phyloP scores from a whole-genome alignment of 1,140 invertebrate species.

The Cardiocondyla obscurior region DNA sequence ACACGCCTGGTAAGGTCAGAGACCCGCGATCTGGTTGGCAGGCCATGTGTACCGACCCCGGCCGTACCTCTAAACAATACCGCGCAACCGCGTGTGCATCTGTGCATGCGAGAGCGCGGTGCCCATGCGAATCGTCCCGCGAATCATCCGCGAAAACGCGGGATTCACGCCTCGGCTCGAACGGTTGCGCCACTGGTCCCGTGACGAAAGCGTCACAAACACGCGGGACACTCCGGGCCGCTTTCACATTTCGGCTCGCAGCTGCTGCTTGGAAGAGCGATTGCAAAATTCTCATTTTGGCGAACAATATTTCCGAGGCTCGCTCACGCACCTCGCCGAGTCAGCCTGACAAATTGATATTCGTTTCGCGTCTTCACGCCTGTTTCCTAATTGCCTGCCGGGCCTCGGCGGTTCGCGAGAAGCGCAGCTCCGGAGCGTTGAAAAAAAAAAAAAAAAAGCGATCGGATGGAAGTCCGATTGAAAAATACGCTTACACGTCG shows the following conservation, averaged over 20 bases:
- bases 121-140: slow-evolving; percentile 36
- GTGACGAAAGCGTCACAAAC: not conserved
- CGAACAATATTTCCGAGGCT: not conserved
- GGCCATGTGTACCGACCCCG: slow-evolving; percentile 78
- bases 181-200: not conserved
- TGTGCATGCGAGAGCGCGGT: slow-evolving; percentile 38
- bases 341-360: not conserved
- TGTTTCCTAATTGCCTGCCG: not conserved
- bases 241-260: not conserved
- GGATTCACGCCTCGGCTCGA: not conserved
- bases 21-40: slow-evolving; percentile 81
- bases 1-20: slow-evolving; percentile 77
- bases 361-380: not conserved
- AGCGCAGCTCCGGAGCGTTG: too few relatives aligned
- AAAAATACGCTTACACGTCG: slow-evolving; percentile 21
- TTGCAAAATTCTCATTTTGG: slow-evolving; percentile 6
- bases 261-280: not conserved
- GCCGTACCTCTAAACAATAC: slow-evolving; percentile 71
- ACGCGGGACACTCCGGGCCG: not conserved
- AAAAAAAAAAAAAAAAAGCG: slow-evolving; percentile 20
- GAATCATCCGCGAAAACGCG: slow-evolving; percentile 52
- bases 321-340: not conserved
- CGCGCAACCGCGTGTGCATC: slow-evolving; percentile 46
- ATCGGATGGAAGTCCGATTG: slow-evolving; percentile 22
- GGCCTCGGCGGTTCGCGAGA: not conserved